Evolutionary conservation across 2,797 vertebrate genomes (phyloP).

Genomic region (Typhlichthys subterraneus): DNA sequence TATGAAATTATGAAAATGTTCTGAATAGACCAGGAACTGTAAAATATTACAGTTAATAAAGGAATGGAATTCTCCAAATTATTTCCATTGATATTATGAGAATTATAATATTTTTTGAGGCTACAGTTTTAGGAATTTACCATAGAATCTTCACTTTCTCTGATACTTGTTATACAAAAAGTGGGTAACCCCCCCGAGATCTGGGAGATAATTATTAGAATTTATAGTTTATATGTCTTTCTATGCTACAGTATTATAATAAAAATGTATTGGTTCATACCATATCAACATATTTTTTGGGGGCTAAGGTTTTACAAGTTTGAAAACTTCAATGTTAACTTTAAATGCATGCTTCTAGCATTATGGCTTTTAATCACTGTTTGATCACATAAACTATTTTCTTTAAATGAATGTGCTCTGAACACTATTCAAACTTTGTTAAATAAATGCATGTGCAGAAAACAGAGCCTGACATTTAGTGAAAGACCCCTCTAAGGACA

Average conservation of each 20-base stretch:
- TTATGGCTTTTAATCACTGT: background rate
- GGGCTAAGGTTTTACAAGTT: too few species aligned
- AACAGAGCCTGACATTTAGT: slow-evolving; percentile 65
- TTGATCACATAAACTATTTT: slow-evolving; percentile 2
- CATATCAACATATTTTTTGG: background rate
- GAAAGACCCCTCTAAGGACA: slow-evolving; percentile 57
- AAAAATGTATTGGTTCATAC: too few species aligned
- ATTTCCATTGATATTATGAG: too few species aligned
- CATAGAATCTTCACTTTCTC: slow-evolving; percentile 11
- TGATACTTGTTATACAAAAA: background rate
- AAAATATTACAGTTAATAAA: slow-evolving; percentile 46
- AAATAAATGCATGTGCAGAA: slow-evolving; percentile 51
- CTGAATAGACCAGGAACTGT: slow-evolving; percentile 68
- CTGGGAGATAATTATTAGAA: too few species aligned
- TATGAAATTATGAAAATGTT: slow-evolving; percentile 64
- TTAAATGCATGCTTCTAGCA: too few species aligned
- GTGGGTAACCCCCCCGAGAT: background rate
- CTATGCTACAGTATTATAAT: background rate
- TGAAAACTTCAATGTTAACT: too few species aligned
- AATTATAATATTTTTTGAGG: background rate
- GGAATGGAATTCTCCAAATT: slow-evolving; percentile 16
- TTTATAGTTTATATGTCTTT: too few species aligned
- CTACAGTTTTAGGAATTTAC: slow-evolving; percentile 38
- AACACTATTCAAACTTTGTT: slow-evolving; percentile 43
- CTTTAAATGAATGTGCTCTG: slow-evolving; percentile 16